Evolutionary conservation across 2,888 invertebrate genomes (phyloP).

Genomic region (Apocheima hispidaria): DNA sequence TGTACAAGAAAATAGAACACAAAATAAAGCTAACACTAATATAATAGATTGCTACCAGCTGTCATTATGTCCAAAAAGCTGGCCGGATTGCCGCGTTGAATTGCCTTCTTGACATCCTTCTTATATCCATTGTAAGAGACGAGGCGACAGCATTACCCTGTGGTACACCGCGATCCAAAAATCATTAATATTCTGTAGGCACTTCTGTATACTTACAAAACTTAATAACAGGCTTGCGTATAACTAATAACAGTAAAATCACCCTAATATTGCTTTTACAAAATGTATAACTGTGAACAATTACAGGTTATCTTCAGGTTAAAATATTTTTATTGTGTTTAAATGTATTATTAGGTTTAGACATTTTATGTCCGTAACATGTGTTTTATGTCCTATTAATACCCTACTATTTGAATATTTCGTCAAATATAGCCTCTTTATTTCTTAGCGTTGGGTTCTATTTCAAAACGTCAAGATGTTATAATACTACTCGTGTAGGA

Average conservation of each 20-base stretch:
- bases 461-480: neutral
- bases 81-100: no score
- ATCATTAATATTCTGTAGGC: no score
- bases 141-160: neutral
- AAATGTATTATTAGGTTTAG: no score
- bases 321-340: neutral
- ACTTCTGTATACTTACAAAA: neutral
- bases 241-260: neutral
- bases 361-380: neutral
- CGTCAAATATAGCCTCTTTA: neutral
- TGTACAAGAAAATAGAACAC: no score
- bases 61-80: no score
- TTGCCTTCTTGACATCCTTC: neutral
- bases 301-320: conserved; percentile 8
- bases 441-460: neutral
- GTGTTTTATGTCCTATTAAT: neutral
- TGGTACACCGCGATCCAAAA: no score
- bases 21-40: no score
- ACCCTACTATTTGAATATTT: conserved; percentile 5
- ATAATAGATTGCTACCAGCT: no score
- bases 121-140: neutral
- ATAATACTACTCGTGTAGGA: no score
- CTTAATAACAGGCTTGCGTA: neutral
- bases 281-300: neutral
- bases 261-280: neutral